These are phyloP conservation scores for Propithecus coquereli DNA, from an alignment of 2,113 vertebrate species.

Conservation along the genomic window DNA sequence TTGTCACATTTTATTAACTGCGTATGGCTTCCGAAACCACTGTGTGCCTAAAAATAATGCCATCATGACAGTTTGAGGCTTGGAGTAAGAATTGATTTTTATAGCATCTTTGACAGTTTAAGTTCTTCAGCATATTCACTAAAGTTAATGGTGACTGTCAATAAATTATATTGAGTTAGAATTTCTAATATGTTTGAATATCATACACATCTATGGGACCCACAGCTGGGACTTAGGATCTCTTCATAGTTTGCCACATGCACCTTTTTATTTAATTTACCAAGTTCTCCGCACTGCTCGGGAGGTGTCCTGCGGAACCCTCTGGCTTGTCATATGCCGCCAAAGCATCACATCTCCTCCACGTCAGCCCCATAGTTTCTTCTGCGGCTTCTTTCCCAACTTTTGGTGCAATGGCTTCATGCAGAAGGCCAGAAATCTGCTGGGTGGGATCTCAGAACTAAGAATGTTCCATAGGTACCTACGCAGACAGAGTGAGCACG, in stretches of 20 bases:
- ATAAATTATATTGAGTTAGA: neutral
- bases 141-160: neutral
- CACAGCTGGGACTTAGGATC: neutral
- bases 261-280: neutral
- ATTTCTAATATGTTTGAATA: neutral
- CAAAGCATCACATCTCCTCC: neutral
- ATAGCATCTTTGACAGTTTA: conserved; percentile 17
- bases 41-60: conserved; percentile 9
- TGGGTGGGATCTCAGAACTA: neutral
- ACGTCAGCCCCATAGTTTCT: neutral
- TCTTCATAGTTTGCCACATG: neutral
- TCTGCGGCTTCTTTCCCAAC: neutral
- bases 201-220: neutral
- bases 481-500: neutral
- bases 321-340: neutral
- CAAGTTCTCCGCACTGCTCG: neutral
- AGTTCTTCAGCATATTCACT: neutral
- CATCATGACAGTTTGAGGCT: neutral
- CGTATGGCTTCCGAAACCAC: neutral
- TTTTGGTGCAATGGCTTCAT: neutral
- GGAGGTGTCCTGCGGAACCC: neutral
- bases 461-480: neutral
- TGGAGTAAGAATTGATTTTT: neutral
- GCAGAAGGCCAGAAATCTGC: neutral
- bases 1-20: conserved; percentile 45